Evolutionary conservation across 1,140 invertebrate genomes (phyloP).

Genomic region (Drosophila elegans): DNA sequence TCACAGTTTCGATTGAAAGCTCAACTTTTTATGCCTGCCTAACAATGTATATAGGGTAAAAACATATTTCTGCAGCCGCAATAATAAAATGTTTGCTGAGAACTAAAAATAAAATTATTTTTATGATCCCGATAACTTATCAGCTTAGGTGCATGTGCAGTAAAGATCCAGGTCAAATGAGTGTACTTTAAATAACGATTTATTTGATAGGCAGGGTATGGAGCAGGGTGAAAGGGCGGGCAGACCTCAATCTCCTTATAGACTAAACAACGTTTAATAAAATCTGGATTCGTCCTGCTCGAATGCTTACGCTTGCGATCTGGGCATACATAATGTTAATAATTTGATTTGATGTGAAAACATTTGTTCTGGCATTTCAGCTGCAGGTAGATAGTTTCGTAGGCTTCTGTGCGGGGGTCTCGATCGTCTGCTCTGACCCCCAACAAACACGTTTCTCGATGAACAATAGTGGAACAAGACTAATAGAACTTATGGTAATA

Average conservation of each 20-base stretch:
- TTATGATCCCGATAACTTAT: constrained; percentile 8
- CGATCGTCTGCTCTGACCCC: too few species aligned
- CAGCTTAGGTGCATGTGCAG: constrained; percentile 1
- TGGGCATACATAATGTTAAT: constrained; percentile 35
- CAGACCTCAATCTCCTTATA: constrained; percentile 60
- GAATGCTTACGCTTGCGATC: constrained; percentile 25
- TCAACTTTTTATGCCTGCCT: background rate
- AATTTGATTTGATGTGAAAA: constrained; percentile 56
- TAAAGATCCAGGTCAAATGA: constrained; percentile 2
- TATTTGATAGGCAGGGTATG: constrained; percentile 45
- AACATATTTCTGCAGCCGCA: background rate
- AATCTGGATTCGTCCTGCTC: constrained; percentile 44
- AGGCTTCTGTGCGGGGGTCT: constrained; percentile 1
- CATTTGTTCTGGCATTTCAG: constrained; percentile 47
- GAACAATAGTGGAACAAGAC: constrained; percentile 65
- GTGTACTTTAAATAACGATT: constrained; percentile 60
- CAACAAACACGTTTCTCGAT: constrained; percentile 27
- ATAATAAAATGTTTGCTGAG: background rate
- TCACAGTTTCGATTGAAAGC: background rate
- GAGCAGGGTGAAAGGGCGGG: constrained; percentile 21
- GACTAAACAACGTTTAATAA: constrained; percentile 78
- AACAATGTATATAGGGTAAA: background rate
- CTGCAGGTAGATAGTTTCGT: constrained; percentile 61
- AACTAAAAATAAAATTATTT: background rate
- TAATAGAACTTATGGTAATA: constrained; percentile 76